Conservation (phyloP, 2,797 vertebrate genomes). For the Artibeus jamaicensis region DNA sequence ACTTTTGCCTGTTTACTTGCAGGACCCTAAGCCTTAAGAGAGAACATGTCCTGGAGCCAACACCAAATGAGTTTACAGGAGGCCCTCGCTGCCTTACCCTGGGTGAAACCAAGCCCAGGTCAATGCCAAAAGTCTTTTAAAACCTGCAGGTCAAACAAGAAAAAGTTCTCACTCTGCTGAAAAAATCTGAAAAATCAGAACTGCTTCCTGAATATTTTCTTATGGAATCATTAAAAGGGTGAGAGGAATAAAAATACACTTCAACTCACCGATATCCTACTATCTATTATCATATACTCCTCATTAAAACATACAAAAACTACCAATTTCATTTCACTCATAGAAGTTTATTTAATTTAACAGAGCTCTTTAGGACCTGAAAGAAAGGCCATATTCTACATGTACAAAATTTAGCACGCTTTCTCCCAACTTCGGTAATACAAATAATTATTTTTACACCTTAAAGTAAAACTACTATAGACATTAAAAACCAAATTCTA, state of each 20-base stretch:
- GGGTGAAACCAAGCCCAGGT: background rate
- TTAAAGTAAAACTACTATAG: background rate
- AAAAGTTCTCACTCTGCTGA: background rate
- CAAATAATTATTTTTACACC: background rate
- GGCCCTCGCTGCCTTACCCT: background rate
- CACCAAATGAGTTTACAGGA: background rate
- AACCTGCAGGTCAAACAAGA: background rate
- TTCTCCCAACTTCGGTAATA: background rate
- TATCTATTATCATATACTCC: background rate
- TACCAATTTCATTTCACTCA: background rate
- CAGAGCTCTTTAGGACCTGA: background rate
- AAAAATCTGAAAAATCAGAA: background rate
- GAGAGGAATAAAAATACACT: background rate
- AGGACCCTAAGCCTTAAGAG: background rate
- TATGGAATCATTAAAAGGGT: background rate
- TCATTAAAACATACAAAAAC: background rate
- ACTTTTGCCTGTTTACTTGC: background rate
- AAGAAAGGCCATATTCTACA: background rate
- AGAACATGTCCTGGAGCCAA: background rate
- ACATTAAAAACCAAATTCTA: background rate
- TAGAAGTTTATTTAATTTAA: background rate
- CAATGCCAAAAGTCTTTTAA: background rate
- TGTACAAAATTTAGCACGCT: background rate
- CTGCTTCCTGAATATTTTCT: background rate
- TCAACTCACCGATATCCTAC: background rate